Percentiles rank a stretch among this genome's conserved stretches.
Conservation (phyloP, 1,140 invertebrate species). For the Drosophila santomea region DNA sequence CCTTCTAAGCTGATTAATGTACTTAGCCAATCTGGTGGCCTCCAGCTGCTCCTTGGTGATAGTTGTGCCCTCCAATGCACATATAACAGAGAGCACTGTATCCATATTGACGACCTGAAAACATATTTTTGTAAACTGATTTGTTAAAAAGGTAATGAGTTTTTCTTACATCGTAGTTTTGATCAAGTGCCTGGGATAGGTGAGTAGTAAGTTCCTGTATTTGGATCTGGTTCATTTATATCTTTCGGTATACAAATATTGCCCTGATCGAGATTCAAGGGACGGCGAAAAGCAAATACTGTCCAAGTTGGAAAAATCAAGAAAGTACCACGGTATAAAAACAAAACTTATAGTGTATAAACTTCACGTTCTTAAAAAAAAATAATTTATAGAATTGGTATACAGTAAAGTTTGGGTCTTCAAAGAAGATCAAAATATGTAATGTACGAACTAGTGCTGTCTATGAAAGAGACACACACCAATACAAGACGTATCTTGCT, state of each 20-base stretch:
- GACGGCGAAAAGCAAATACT: slow-evolving; percentile 18
- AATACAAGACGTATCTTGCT: background rate
- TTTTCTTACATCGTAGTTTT: slow-evolving; percentile 89
- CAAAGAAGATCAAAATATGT: background rate
- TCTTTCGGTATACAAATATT: slow-evolving; percentile 28
- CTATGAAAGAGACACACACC: slow-evolving; percentile 9
- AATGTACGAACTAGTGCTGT: background rate
- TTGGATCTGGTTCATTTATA: slow-evolving; percentile 83
- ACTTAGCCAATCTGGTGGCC: slow-evolving; percentile 96
- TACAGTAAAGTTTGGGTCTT: background rate
- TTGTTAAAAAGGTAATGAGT: background rate
- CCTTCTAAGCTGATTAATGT: slow-evolving; percentile 95
- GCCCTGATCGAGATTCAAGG: slow-evolving; percentile 40
- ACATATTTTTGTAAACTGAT: background rate
- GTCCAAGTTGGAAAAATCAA: background rate
- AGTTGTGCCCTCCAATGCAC: slow-evolving; percentile 94
- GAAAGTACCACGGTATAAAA: background rate
- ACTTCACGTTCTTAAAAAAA: background rate
- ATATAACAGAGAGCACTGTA: slow-evolving; percentile 95
- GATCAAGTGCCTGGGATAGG: slow-evolving; percentile 88
- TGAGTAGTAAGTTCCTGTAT: slow-evolving; percentile 87
- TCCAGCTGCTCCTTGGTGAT: slow-evolving; percentile 98
- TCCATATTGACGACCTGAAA: slow-evolving; percentile 96
- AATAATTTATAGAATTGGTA: background rate
- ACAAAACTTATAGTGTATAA: background rate